Percentiles rank a stretch among this genome's conserved stretches.
Evolutionary conservation across 2,797 vertebrate species (phyloP).

Genomic region (Ptychobarbus kaznakovi): DNA sequence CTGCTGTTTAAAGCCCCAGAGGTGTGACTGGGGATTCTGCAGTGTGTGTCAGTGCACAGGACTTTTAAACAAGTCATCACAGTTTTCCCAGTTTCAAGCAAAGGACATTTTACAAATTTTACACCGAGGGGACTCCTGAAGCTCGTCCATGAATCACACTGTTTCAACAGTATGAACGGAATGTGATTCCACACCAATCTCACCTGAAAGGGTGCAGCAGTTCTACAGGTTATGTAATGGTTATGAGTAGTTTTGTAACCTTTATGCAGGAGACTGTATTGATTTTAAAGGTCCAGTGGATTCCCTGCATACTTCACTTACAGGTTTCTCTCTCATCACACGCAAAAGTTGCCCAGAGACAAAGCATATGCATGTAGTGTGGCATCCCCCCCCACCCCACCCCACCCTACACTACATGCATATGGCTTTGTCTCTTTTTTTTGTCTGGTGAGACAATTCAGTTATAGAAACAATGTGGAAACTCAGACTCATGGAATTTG

Average conservation of each 20-base stretch:
- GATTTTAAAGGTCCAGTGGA: slow-evolving; percentile 4
- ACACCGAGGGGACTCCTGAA: slow-evolving; percentile 5
- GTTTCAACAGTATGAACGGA: slow-evolving; percentile 24
- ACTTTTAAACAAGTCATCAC: slow-evolving; percentile 10
- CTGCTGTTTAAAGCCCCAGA: neutral
- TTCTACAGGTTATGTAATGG: slow-evolving; percentile 8
- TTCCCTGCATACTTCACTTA: slow-evolving; percentile 5
- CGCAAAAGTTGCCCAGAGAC: neutral
- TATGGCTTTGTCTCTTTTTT: too few relatives aligned
- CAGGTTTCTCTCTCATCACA: neutral
- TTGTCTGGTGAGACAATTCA: neutral
- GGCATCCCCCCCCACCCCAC: neutral
- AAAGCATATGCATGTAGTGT: neutral
- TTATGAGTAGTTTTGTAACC: neutral
- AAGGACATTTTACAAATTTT: neutral
- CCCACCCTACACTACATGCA: too few relatives aligned
- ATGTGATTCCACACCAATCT: slow-evolving; percentile 4
- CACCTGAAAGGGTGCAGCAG: slow-evolving; percentile 19
- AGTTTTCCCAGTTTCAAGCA: neutral
- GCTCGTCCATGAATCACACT: slow-evolving; percentile 21
- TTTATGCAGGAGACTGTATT: neutral
- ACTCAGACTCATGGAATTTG: neutral
- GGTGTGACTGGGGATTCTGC: neutral
- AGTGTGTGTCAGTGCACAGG: neutral
- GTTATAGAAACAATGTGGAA: neutral